Percentiles rank a stretch among this genome's conserved stretches.
Conservation (phyloP, 2,113 vertebrate species). For the Calidris pygmaea region DNA sequence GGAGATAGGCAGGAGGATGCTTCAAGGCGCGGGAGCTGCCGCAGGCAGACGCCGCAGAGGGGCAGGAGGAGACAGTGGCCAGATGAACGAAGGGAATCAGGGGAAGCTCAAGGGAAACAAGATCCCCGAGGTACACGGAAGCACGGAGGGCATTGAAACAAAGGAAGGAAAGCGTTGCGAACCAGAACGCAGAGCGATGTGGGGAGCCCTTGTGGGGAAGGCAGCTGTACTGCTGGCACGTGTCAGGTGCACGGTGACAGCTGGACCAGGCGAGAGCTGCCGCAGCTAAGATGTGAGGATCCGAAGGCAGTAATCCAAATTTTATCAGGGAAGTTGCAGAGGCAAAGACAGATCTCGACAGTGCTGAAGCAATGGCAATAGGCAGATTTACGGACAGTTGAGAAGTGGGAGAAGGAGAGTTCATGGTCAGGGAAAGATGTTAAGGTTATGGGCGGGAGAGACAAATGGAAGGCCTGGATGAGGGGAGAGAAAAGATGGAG, state of each 20-base stretch:
- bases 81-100: accelerated
- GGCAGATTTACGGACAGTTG: background rate
- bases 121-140: accelerated
- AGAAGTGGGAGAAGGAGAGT: background rate
- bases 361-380: background rate
- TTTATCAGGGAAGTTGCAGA: background rate
- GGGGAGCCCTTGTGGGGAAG: background rate
- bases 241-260: accelerated
- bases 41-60: accelerated
- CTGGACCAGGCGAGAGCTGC: background rate
- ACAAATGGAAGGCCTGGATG: background rate
- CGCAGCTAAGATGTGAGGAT: background rate
- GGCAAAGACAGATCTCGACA: background rate
- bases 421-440: slow-evolving; percentile 8
- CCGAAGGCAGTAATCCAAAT: background rate
- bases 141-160: accelerated
- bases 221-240: accelerated
- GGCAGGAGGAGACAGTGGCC: background rate
- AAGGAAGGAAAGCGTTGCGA: background rate
- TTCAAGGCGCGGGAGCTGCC: accelerated
- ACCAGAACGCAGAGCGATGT: accelerated
- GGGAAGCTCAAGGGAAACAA: background rate
- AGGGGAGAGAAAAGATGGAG: background rate
- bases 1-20: background rate
- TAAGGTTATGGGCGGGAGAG: background rate